A percentile compares a stretch with the other conserved stretches of the same genome.
These are phyloP conservation scores for Burhinus oedicnemus DNA, from an alignment of 2,113 vertebrate species.

Conservation along the genomic window DNA sequence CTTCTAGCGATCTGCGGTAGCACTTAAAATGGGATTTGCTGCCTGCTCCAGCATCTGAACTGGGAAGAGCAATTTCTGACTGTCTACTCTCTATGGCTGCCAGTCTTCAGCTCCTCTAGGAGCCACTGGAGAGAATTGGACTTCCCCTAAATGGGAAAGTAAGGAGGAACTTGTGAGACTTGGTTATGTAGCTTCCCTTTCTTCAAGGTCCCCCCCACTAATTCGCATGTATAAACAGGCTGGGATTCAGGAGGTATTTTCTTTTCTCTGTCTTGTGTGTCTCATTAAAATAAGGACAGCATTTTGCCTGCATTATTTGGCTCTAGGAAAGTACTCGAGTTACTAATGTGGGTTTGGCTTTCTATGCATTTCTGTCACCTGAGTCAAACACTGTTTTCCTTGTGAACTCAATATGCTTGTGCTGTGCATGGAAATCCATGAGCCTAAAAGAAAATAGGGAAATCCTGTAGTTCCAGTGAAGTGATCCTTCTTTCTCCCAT, in stretches of 20 bases:
- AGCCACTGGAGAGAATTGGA: background rate
- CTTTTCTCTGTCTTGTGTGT: background rate
- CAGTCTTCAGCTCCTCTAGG: background rate
- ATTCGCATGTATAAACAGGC: background rate
- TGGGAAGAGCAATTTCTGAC: background rate
- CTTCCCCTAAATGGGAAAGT: background rate
- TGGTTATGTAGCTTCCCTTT: background rate
- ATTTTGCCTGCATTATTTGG: background rate
- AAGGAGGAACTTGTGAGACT: background rate
- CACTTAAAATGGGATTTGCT: background rate
- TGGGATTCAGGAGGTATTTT: background rate
- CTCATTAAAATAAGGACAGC: background rate
- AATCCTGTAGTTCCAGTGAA: background rate
- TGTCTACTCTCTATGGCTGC: background rate
- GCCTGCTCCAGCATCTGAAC: background rate
- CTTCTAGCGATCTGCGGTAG: background rate
- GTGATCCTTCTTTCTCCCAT: background rate
- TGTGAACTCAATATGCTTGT: background rate
- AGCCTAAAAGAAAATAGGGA: background rate
- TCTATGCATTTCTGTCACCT: background rate
- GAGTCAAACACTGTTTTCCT: background rate
- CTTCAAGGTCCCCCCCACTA: background rate
- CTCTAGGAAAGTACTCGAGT: background rate
- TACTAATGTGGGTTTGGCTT: background rate
- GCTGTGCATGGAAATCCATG: background rate